Conservation (phyloP, 2,113 vertebrate genomes). For the Triplophysa dalaica region DNA sequence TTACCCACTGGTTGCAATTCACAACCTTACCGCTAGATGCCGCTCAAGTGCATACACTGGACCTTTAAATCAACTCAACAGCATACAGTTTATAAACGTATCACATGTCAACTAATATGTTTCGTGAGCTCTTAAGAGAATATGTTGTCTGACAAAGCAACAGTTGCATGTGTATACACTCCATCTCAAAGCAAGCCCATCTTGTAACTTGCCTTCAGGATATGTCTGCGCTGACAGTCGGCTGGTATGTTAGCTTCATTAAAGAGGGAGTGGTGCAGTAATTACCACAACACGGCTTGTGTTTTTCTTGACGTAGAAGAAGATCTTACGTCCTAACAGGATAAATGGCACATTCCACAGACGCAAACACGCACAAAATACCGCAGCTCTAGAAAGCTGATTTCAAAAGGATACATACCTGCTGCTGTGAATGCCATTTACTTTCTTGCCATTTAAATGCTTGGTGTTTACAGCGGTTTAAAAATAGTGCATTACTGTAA, state of each 20-base stretch:
- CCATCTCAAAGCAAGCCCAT: not conserved
- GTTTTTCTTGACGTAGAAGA: slow-evolving; percentile 21
- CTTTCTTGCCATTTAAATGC: not conserved
- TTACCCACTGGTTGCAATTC: no score
- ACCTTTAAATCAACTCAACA: no score
- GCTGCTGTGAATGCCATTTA: not conserved
- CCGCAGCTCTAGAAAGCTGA: slow-evolving; percentile 26
- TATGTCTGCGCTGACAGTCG: not conserved
- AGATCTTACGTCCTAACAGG: slow-evolving; percentile 15
- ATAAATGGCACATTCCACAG: slow-evolving; percentile 33
- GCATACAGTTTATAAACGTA: not conserved
- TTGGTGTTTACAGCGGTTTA: not conserved
- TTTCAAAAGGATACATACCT: slow-evolving; percentile 6
- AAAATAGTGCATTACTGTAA: slow-evolving; percentile 25
- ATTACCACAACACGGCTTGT: slow-evolving; percentile 23
- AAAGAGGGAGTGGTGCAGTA: slow-evolving; percentile 17
- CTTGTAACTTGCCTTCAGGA: slow-evolving; percentile 11
- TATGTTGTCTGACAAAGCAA: not conserved
- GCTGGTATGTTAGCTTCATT: slow-evolving; percentile 29
- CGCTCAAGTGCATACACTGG: no score
- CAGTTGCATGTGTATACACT: not conserved
- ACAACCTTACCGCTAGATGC: no score
- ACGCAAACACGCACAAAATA: not conserved
- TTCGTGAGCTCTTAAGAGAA: no score
- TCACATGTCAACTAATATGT: not conserved